Evolutionary conservation across 2,888 invertebrate genomes (phyloP).

Genomic region (Auanema freiburgensis): DNA sequence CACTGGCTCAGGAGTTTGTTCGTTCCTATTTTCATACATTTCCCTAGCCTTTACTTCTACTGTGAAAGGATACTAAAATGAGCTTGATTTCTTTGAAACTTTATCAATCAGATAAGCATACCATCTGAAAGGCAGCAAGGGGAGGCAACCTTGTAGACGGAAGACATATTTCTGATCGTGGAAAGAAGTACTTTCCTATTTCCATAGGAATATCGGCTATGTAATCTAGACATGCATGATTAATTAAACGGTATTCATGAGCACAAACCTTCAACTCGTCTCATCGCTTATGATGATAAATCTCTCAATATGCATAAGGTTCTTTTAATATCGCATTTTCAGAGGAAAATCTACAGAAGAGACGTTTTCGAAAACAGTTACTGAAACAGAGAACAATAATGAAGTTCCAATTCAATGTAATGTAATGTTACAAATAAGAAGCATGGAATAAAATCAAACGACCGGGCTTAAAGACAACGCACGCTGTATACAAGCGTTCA

Average conservation of each 20-base stretch:
- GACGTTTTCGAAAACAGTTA: no score
- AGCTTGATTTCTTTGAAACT: no score
- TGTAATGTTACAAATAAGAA: no score
- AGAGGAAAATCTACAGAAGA: no score
- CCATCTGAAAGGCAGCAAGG: not conserved
- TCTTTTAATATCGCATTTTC: no score
- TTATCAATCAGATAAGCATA: not conserved
- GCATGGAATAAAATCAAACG: no score
- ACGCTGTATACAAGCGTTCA: no score
- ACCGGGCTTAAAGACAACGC: no score
- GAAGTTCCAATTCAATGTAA: no score
- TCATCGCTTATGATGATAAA: no score
- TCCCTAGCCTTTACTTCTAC: slow-evolving; percentile 38
- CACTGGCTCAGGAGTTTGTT: not conserved
- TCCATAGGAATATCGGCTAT: slow-evolving; percentile 20
- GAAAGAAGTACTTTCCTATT: slow-evolving; percentile 16
- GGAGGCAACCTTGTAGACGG: not conserved
- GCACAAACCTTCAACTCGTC: no score
- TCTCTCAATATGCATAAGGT: no score
- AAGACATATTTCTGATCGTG: slow-evolving; percentile 11
- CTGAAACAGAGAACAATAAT: not conserved
- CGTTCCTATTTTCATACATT: slow-evolving; percentile 28
- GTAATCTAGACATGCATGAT: slow-evolving; percentile 11
- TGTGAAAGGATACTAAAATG: slow-evolving; percentile 40
- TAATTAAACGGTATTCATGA: not conserved